These are phyloP conservation scores for Oscheius sp. DNA, from an alignment of 2,888 invertebrate species.

Conservation along the genomic window DNA sequence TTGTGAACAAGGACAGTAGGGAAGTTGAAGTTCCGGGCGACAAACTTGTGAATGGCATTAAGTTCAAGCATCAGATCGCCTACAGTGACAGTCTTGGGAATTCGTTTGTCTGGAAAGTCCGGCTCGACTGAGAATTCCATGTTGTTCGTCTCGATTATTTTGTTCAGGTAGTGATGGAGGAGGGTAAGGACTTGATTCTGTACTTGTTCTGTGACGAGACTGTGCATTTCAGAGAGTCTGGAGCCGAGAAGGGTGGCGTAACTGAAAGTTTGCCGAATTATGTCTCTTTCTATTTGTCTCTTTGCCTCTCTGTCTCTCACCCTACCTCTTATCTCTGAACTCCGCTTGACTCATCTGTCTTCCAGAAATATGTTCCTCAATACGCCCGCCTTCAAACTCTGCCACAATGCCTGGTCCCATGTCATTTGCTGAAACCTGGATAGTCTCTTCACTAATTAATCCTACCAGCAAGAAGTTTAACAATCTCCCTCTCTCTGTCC, in stretches of 20 bases:
- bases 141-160: neutral
- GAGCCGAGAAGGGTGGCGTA: neutral
- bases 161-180: slow-evolving; percentile 8
- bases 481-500: slow-evolving; percentile 6
- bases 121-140: slow-evolving; percentile 7
- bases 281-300: neutral
- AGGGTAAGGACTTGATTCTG: neutral
- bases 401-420: slow-evolving; percentile 13
- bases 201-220: neutral
- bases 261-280: slow-evolving; percentile 4
- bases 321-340: neutral
- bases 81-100: slow-evolving; percentile 8
- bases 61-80: slow-evolving; percentile 13
- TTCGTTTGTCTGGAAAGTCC: neutral
- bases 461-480: slow-evolving; percentile 1
- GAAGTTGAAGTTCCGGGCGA: neutral
- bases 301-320: neutral
- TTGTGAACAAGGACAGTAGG: slow-evolving; percentile 15
- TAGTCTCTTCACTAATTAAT: neutral
- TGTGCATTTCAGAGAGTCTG: slow-evolving; percentile 9
- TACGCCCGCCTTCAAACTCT: slow-evolving; percentile 15
- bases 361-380: slow-evolving; percentile 13
- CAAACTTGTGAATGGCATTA: neutral
- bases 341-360: slow-evolving; percentile 1
- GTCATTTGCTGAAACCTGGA: neutral